phyloP scores from a whole-genome alignment of 2,888 invertebrate species.

The Eupsilia transversa region DNA sequence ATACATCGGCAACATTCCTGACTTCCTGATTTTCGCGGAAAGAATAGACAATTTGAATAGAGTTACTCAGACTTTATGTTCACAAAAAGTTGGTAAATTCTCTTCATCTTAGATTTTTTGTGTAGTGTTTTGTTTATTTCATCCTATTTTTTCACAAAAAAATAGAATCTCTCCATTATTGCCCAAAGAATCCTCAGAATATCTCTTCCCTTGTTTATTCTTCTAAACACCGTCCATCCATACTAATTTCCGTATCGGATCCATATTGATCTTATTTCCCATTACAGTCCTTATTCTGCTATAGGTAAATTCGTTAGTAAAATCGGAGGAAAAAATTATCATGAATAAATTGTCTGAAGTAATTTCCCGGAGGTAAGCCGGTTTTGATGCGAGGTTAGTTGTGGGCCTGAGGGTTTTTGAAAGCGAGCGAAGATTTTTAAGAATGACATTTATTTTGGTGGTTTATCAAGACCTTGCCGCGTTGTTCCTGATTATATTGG shows the following conservation, averaged over 20 bases:
- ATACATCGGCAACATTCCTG: neutral
- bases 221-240: conserved; percentile 67
- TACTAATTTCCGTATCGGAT: conserved; percentile 79
- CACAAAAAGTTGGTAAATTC: neutral
- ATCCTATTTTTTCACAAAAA: neutral
- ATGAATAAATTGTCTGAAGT: conserved; percentile 60
- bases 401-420: conserved; percentile 15
- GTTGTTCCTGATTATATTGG: neutral
- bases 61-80: conserved; percentile 22
- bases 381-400: conserved; percentile 56
- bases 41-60: conserved; percentile 23
- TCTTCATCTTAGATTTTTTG: neutral
- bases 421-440: conserved; percentile 27
- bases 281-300: conserved; percentile 71
- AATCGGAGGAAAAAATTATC: conserved; percentile 60
- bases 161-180: neutral
- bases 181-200: neutral
- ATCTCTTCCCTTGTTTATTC: conserved; percentile 20
- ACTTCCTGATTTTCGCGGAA: conserved; percentile 1
- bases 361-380: conserved; percentile 63
- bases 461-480: neutral
- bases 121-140: neutral
- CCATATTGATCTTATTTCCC: conserved; percentile 72
- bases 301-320: conserved; percentile 51
- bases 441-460: conserved; percentile 37